Conservation (phyloP, 2,113 vertebrate genomes). For the Leptodactylus fuscus region DNA sequence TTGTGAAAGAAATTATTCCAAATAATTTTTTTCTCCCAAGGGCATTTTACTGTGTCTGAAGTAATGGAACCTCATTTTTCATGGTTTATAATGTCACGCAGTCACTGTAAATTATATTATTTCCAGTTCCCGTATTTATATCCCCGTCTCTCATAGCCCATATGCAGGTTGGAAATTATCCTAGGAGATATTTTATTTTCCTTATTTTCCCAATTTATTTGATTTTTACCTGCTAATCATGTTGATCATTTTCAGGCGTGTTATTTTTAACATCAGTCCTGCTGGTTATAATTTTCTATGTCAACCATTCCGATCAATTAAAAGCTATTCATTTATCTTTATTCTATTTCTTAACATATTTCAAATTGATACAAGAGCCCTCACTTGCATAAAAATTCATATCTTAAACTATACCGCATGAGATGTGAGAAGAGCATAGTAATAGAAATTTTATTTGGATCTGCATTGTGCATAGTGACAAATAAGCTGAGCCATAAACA, state of each 20-base stretch:
- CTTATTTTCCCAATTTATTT: slow-evolving; percentile 29
- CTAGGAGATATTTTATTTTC: slow-evolving; percentile 7
- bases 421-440: too few species aligned
- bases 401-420: not conserved
- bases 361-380: not conserved
- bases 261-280: slow-evolving; percentile 13
- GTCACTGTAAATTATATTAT: slow-evolving; percentile 57
- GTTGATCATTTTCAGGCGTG: not conserved
- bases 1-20: slow-evolving; percentile 35
- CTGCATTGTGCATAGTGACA: too few species aligned
- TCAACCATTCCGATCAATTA: slow-evolving; percentile 37
- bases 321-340: not conserved
- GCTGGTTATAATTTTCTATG: slow-evolving; percentile 27
- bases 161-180: slow-evolving; percentile 41
- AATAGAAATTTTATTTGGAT: too few species aligned
- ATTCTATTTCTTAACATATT: not conserved
- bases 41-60: slow-evolving; percentile 53
- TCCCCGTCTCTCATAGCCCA: not conserved
- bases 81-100: slow-evolving; percentile 55
- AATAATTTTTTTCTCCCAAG: slow-evolving; percentile 42
- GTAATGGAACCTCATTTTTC: slow-evolving; percentile 48
- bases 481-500: too few species aligned
- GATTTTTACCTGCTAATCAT: slow-evolving; percentile 24
- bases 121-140: slow-evolving; percentile 55
- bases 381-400: not conserved